A percentile compares a stretch with the other conserved stretches of the same genome.
Conservation (phyloP, 2,888 invertebrate genomes). For the Tetragonula carbonaria region DNA sequence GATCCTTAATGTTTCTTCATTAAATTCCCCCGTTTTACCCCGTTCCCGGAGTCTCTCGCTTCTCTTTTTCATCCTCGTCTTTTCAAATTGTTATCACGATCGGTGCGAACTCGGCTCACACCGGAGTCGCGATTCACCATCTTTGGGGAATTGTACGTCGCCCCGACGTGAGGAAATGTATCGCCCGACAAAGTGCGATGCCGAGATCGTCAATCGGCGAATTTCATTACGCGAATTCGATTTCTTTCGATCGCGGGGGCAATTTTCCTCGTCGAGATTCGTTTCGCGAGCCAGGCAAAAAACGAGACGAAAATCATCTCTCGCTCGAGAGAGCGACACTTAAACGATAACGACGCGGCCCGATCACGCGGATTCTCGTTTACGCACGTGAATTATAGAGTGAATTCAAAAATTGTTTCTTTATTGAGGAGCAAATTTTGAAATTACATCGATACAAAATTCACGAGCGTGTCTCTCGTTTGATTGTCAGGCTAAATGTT, state of each 20-base stretch:
- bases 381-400: background rate
- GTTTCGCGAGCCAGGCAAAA: too few relatives aligned
- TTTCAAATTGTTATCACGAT: background rate
- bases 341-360: background rate
- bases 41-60: background rate
- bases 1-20: conserved; percentile 52
- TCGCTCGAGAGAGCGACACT: too few relatives aligned
- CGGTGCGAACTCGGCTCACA: background rate
- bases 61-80: background rate
- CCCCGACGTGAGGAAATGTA: too few relatives aligned
- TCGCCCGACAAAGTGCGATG: too few relatives aligned
- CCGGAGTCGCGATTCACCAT: background rate
- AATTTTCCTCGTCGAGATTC: background rate
- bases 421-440: too few relatives aligned
- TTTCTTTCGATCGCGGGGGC: conserved; percentile 5
- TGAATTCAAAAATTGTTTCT: background rate
- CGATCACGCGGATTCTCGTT: background rate
- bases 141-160: too few relatives aligned
- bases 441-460: too few relatives aligned
- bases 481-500: too few relatives aligned
- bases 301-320: background rate
- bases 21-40: conserved; percentile 3
- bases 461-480: too few relatives aligned
- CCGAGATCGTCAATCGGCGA: background rate
- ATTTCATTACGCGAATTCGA: background rate